phyloP scores from a whole-genome alignment of 2,113 vertebrate genomes.

The Lasiurus cinereus region DNA sequence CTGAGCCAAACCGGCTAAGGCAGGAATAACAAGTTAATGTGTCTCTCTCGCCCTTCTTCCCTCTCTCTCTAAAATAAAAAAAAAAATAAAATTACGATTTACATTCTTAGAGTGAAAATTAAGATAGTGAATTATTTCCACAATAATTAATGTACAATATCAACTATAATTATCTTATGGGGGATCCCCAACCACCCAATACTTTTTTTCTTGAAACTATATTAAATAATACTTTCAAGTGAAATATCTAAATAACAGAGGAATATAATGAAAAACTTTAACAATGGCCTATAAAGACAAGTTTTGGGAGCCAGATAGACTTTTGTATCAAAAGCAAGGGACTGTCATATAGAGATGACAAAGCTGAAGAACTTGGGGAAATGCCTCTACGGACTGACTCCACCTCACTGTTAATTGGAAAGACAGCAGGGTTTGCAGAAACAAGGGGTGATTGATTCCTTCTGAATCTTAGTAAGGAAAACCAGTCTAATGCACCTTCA shows the following conservation, averaged over 20 bases:
- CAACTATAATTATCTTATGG: background rate
- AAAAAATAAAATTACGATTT: background rate
- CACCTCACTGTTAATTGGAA: background rate
- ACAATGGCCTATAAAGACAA: background rate
- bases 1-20: too few relatives aligned
- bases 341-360: background rate
- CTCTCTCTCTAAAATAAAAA: background rate
- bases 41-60: background rate
- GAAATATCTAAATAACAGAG: background rate
- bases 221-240: background rate
- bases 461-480: background rate
- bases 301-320: background rate
- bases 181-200: background rate
- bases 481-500: background rate
- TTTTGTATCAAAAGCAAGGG: background rate
- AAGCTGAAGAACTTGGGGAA: background rate
- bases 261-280: background rate
- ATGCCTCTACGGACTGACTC: accelerated
- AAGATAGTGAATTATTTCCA: background rate
- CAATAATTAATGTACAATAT: background rate
- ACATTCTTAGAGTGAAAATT: background rate
- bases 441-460: background rate
- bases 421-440: background rate
- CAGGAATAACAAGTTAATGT: background rate
- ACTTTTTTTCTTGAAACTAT: conserved; percentile 16